A percentile compares a stretch with the other conserved stretches of the same genome.
These are phyloP conservation scores for Aethina tumida DNA, from an alignment of 1,140 invertebrate species.

Conservation along the genomic window DNA sequence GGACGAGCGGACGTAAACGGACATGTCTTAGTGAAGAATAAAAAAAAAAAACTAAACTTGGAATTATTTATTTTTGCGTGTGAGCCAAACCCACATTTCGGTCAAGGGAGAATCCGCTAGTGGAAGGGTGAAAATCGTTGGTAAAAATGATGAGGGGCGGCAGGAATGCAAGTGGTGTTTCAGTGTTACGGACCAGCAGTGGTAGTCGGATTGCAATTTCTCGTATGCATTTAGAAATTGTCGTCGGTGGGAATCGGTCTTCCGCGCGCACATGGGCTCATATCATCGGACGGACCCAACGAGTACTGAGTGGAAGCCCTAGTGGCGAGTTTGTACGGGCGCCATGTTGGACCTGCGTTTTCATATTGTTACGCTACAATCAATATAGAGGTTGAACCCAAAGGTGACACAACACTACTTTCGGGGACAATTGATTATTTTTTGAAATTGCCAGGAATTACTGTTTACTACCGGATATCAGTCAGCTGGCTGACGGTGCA, in stretches of 20 bases:
- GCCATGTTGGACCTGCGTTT: slow-evolving; percentile 31
- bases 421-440: no score
- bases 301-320: slow-evolving; percentile 21
- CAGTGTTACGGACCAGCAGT: neutral
- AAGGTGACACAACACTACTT: no score
- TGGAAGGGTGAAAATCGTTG: slow-evolving; percentile 4
- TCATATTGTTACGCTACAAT: slow-evolving; percentile 29
- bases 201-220: slow-evolving; percentile 8
- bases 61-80: slow-evolving; percentile 7
- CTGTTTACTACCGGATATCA: no score
- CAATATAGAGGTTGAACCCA: slow-evolving; percentile 28
- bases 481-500: no score
- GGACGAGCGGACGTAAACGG: slow-evolving; percentile 1
- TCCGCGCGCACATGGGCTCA: slow-evolving; percentile 16
- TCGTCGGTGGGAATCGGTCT: no score
- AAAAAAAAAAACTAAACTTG: slow-evolving; percentile 5
- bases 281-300: slow-evolving; percentile 13
- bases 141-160: neutral
- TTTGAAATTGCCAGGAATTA: no score
- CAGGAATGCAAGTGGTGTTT: slow-evolving; percentile 4
- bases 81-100: slow-evolving; percentile 25
- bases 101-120: slow-evolving; percentile 5
- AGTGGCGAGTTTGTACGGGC: slow-evolving; percentile 7
- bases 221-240: slow-evolving; percentile 11
- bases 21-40: slow-evolving; percentile 1